Percentiles rank a stretch among this genome's conserved stretches.
Evolutionary conservation across 2,888 invertebrate genomes (phyloP).

Genomic region (Leucozona laternaria): DNA sequence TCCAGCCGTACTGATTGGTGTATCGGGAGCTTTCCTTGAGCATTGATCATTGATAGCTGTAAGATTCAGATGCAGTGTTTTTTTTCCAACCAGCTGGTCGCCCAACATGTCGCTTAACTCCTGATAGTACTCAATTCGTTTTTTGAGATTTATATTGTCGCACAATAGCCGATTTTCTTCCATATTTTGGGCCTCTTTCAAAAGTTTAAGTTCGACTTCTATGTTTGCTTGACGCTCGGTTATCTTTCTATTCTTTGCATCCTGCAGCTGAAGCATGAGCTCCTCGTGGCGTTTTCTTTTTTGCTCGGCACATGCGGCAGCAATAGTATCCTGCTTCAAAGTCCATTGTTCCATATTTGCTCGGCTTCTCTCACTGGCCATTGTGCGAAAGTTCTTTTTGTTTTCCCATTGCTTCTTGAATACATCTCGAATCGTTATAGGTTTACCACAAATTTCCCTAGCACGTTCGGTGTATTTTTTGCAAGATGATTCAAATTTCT

Average conservation of each 20-base stretch:
- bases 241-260: conserved; percentile 79
- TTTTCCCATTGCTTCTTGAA: conserved; percentile 84
- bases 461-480: conserved; percentile 78
- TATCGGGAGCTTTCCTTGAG: conserved; percentile 44
- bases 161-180: conserved; percentile 78
- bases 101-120: conserved; percentile 78
- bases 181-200: conserved; percentile 78
- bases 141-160: conserved; percentile 79
- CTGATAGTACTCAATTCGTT: conserved; percentile 80
- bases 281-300: conserved; percentile 79
- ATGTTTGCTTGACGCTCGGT: conserved; percentile 79
- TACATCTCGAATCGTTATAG: conserved; percentile 85
- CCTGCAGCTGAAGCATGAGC: conserved; percentile 79
- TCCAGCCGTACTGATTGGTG: conserved; percentile 74
- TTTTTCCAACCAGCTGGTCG: conserved; percentile 31
- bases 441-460: conserved; percentile 84
- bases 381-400: conserved; percentile 84
- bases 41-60: not conserved
- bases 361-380: conserved; percentile 83
- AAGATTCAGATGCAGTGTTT: conserved; percentile 17
- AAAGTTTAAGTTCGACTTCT: conserved; percentile 78
- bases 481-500: conserved; percentile 77
- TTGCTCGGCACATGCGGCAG: conserved; percentile 76
- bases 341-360: conserved; percentile 80
- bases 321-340: conserved; percentile 77